Evolutionary conservation across 2,888 invertebrate species (phyloP), one percentile per base, ranked within the genome.

Genomic region (Volucella bombylans): DNA sequence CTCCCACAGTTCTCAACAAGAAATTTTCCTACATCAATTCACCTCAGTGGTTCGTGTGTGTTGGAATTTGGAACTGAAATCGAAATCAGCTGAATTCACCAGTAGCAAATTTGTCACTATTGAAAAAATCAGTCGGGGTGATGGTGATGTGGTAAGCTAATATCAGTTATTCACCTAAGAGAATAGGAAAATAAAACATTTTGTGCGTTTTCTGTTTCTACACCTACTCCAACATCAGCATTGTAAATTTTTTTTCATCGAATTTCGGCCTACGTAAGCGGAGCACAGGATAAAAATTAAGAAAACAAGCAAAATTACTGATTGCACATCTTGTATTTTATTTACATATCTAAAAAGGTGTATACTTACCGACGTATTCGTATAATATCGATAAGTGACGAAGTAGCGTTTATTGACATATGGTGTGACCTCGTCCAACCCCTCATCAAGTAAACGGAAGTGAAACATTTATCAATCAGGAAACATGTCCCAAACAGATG

Each of bases 401-500:
- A 11, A 62, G 55, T 39, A 14, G 11, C 18, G 14, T 62, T 18
- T 65, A 12, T 59, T n/a, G 83, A 31, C 74, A 83, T 80, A 76
- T 83, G 80, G 39, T 79, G 18, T 71, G 79, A 74, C 74, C 23
- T 4, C 10, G 15, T 14, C 31, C 8, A 6, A 23, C 43, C 3
- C 31, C 4, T 39, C 11, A 2, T 11, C 9, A 15, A 61, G 54
- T 39, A 72, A 4, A 64, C 39, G 18, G 47, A 73, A 64, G 11
- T 41, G 57, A 50, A 49, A 18, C 43, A 57, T 71, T 43, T 31
- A 31, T 31, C 6, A 31, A 6, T 31, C 31, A 31, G 39, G 14
- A 18, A 91, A 89, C 88, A 92, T 91, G 91, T 90, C 91, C 57
- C 89, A 89, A 80, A 90, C 90, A 86, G 90, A 90, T 64, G 88